phyloP scores from a whole-genome alignment of 2,888 invertebrate species.

The Philereme vetulata region DNA sequence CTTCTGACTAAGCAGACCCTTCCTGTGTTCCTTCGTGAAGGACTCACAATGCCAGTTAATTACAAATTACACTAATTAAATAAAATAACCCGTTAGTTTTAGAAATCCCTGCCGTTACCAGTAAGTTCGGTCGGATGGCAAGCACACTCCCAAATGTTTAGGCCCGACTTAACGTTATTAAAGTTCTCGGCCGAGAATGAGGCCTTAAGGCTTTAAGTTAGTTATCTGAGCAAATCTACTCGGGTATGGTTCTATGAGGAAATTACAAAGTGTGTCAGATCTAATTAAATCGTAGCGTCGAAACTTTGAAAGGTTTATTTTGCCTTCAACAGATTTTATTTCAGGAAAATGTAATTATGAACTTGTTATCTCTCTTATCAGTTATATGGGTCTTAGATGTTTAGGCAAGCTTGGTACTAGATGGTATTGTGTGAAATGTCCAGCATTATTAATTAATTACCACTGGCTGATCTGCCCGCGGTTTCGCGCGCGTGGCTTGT shows the following conservation, averaged over 20 bases:
- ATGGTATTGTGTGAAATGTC: no score
- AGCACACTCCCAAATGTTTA: constrained; percentile 2
- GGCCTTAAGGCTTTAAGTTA: constrained; percentile 3
- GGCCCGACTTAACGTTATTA: constrained; percentile 18
- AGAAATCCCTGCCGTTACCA: constrained; percentile 5
- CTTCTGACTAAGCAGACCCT: background rate
- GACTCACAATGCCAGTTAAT: constrained; percentile 1
- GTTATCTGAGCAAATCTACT: constrained; percentile 14
- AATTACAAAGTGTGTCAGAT: background rate
- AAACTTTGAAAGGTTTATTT: background rate
- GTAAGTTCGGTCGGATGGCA: background rate
- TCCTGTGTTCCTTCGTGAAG: no score
- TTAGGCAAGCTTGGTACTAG: no score
- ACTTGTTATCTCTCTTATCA: no score
- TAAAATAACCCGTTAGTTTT: constrained; percentile 15
- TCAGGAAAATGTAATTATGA: background rate
- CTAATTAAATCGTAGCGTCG: background rate
- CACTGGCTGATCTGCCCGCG: no score
- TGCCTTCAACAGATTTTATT: background rate
- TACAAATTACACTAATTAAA: constrained; percentile 18
- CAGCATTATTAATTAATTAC: no score
- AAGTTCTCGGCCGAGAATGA: constrained; percentile 14
- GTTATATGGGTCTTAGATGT: no score
- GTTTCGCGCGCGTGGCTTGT: no score
- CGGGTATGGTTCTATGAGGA: background rate